A percentile compares a stretch with the other conserved stretches of the same genome.
Evolutionary conservation across 2,797 vertebrate species (phyloP).

Genomic region (Echeneis naucrates): DNA sequence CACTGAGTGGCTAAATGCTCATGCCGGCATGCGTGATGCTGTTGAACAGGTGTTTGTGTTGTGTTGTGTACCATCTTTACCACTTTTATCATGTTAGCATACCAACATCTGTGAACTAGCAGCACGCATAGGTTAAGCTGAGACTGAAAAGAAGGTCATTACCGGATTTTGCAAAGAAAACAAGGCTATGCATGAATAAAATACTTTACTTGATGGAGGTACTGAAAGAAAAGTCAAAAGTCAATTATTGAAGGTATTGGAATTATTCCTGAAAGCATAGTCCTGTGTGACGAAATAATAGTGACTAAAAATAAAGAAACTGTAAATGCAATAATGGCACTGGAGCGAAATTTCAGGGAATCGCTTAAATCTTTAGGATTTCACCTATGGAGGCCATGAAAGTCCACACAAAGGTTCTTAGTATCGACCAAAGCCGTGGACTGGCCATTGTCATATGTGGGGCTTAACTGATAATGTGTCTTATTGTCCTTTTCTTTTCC

Average conservation of each 20-base stretch:
- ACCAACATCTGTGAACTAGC: too few species aligned
- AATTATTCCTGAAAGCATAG: too few species aligned
- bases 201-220: neutral
- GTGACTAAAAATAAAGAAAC: neutral
- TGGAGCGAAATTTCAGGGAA: too few species aligned
- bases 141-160: neutral
- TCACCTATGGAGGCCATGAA: neutral
- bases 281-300: neutral
- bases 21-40: slow-evolving; percentile 13
- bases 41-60: neutral
- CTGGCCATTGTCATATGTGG: neutral
- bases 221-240: neutral
- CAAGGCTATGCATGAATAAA: neutral
- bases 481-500: neutral
- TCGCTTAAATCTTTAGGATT: neutral
- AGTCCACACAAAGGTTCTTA: neutral
- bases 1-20: slow-evolving; percentile 11
- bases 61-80: neutral
- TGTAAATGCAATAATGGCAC: neutral
- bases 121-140: neutral
- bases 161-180: too few species aligned
- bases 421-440: neutral
- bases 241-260: neutral
- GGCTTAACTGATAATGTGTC: neutral
- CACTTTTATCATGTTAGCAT: too few species aligned